Conservation (phyloP, 2,888 invertebrate species). For the Tenthredo notha region DNA sequence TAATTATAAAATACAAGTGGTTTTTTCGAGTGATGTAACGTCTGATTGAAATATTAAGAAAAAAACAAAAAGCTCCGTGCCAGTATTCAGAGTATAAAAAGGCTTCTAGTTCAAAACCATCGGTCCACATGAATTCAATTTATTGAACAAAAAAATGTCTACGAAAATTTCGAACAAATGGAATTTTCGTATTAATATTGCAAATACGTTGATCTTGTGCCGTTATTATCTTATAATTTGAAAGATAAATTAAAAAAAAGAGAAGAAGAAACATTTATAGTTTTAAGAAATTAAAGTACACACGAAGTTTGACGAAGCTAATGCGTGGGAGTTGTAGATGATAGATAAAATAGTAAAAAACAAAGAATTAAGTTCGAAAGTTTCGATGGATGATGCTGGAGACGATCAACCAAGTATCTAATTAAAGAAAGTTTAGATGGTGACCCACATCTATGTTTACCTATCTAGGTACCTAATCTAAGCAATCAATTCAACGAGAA, state of each 20-base stretch:
- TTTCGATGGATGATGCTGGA: background rate
- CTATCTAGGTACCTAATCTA: background rate
- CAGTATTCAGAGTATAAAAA: background rate
- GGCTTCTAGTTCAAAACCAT: background rate
- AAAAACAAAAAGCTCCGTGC: background rate
- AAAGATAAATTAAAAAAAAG: background rate
- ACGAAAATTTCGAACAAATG: background rate
- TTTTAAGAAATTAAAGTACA: background rate
- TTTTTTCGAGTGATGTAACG: background rate
- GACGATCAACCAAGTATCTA: background rate
- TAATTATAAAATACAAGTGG: constrained; percentile 12
- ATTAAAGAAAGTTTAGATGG: constrained; percentile 21
- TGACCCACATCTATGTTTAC: constrained; percentile 26
- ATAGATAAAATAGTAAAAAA: background rate
- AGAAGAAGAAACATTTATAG: background rate
- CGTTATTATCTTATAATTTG: background rate
- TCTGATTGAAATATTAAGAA: constrained; percentile 1
- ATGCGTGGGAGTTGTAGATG: background rate
- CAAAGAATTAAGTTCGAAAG: background rate
- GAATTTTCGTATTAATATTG: background rate
- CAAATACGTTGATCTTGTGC: background rate
- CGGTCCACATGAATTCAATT: background rate
- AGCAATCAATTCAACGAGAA: constrained; percentile 5
- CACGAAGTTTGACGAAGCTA: background rate
- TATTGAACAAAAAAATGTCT: background rate